These are phyloP conservation scores for Synodontis membranacea DNA, from an alignment of 2,113 vertebrate genomes.

Conservation along the genomic window DNA sequence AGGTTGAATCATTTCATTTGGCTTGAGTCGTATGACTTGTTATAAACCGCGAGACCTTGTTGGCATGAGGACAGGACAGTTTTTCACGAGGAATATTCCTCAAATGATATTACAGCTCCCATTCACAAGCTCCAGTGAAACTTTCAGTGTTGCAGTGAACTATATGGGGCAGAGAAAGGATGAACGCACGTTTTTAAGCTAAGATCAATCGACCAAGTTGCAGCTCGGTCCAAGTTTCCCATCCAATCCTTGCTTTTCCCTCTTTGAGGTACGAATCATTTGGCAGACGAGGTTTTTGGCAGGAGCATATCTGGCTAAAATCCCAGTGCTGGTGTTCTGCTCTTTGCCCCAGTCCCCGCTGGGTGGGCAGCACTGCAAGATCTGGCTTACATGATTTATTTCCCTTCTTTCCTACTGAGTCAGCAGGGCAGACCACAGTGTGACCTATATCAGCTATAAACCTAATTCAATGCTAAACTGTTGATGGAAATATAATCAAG, in stretches of 20 bases:
- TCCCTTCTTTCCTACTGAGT: conserved; percentile 52
- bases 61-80: conserved; percentile 15
- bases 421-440: conserved; percentile 50
- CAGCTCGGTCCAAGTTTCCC: conserved; percentile 23
- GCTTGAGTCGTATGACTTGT: background rate
- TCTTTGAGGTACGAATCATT: conserved; percentile 16
- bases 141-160: conserved; percentile 12
- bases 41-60: background rate
- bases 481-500: conserved; percentile 43
- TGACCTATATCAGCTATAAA: conserved; percentile 47
- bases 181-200: conserved; percentile 15
- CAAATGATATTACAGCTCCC: background rate
- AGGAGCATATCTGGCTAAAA: conserved; percentile 24
- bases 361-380: conserved; percentile 46
- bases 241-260: conserved; percentile 42
- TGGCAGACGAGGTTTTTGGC: conserved; percentile 23
- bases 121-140: conserved; percentile 30
- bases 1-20: background rate
- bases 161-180: conserved; percentile 15
- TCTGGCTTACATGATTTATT: conserved; percentile 52
- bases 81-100: conserved; percentile 7
- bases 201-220: conserved; percentile 29
- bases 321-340: conserved; percentile 22
- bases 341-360: conserved; percentile 21
- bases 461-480: conserved; percentile 27